phyloP scores from a whole-genome alignment of 2,113 vertebrate genomes.

The Neotoma lepida region DNA sequence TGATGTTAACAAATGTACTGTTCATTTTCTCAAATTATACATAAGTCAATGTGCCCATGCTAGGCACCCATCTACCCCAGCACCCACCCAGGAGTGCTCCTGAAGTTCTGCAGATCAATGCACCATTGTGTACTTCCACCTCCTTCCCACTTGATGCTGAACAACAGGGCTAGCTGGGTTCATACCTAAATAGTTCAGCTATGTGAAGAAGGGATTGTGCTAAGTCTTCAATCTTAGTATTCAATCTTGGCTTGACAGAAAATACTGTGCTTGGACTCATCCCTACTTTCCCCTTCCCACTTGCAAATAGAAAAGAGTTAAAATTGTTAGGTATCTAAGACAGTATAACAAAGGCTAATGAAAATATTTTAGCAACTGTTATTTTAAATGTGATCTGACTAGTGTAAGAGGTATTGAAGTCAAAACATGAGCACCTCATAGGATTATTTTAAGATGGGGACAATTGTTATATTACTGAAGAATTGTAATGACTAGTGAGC shows the following conservation, averaged over 20 bases:
- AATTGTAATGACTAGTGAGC: slow-evolving; percentile 85
- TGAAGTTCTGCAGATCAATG: neutral
- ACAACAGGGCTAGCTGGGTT: neutral
- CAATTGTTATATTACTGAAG: slow-evolving; percentile 77
- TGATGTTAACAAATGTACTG: neutral
- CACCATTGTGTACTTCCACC: neutral
- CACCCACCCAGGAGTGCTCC: neutral
- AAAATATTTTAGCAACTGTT: slow-evolving; percentile 46
- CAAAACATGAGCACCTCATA: slow-evolving; percentile 64
- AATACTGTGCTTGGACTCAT: slow-evolving; percentile 21
- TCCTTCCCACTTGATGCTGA: neutral
- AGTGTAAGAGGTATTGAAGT: slow-evolving; percentile 73
- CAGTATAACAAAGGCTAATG: slow-evolving; percentile 27
- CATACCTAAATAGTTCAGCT: neutral
- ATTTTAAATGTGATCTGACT: slow-evolving; percentile 73
- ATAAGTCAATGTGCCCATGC: neutral
- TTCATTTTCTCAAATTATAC: neutral
- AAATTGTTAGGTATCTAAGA: slow-evolving; percentile 26
- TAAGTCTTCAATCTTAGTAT: neutral
- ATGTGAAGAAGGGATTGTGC: neutral
- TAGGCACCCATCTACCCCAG: neutral
- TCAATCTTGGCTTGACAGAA: slow-evolving; percentile 15
- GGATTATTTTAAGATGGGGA: slow-evolving; percentile 81
- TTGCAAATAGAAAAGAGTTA: slow-evolving; percentile 13
- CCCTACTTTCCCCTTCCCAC: neutral